Evolutionary conservation across 92 coral and sea anemone genomes (phyloP), one percentile per base, ranked within the genome.

Genomic region (Epizoanthus fatuus): DNA sequence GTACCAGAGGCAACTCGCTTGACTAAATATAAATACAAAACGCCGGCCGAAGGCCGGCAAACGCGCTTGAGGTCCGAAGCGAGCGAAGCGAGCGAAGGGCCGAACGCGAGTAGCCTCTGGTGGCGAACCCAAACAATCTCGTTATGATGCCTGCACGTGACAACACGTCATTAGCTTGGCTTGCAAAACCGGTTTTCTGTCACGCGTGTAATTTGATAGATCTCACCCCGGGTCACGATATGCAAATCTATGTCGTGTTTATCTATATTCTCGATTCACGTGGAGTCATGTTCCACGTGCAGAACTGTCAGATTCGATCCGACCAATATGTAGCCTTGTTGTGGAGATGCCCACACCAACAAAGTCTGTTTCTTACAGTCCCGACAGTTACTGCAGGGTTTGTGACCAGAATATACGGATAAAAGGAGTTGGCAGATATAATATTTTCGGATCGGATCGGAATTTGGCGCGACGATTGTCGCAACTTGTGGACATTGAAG

Each of bases 391-490:
- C 45, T 65, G 71, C 6, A 65, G 6, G n/a, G 45, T 65, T 7
- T 65, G 71, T n/a, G n/a, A 37, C 71, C 2, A 35, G n/a, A 65
- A 65, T 12, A 32, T 65, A 12, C 70, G 70, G 39, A 64, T 64
- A 11, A 64, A 64, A 64, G 19, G 19, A 35, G 71, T 65, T 65
- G 71, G 71, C 14, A 65, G n/a, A 37, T 65, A 35, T n/a, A 35
- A 64, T 11, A 65, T 65, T 12, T 65, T 65, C 16, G 71, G 5
- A 12, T 35, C 71, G 4, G 71, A 37, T 64, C 42, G 42, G 13
- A 64, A 64, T 3, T 64, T 64, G 69, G 69, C 69, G 44, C 40
- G 44, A 11, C 74, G 75, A 44, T 47, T 69, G 75, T 69, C 75
- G 75, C 32, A 45, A 40, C 19, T 68, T n/a, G 22, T 68, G 32